Conservation (phyloP, 2,888 invertebrate genomes). For the Drosophila atripex region DNA sequence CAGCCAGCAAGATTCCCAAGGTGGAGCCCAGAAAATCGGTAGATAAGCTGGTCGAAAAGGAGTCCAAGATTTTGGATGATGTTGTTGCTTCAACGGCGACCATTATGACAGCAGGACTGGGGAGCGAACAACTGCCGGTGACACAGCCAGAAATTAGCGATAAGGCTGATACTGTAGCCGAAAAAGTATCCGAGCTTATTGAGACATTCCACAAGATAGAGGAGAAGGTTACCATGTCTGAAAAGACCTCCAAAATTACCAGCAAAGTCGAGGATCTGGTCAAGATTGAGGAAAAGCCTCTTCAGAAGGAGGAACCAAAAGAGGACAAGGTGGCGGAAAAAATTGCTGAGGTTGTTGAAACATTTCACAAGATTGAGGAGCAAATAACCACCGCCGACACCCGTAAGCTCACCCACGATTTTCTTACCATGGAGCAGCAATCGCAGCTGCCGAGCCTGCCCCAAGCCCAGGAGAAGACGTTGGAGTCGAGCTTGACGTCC, state of each 20-base stretch:
- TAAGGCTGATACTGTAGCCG: conserved; percentile 66
- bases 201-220: conserved; percentile 69
- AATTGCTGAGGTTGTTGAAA: conserved; percentile 56
- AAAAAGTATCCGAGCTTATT: conserved; percentile 59
- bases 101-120: conserved; percentile 62
- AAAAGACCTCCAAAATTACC: conserved; percentile 41
- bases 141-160: conserved; percentile 51
- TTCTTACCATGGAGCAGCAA: conserved; percentile 75
- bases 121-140: conserved; percentile 27
- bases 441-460: conserved; percentile 61
- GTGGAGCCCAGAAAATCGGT: conserved; percentile 68
- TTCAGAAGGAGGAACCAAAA: conserved; percentile 18
- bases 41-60: conserved; percentile 56
- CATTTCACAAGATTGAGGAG: conserved; percentile 67
- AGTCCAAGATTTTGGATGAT: conserved; percentile 59
- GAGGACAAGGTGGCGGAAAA: conserved; percentile 61
- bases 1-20: conserved; percentile 70
- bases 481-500: conserved; percentile 61
- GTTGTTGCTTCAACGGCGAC: conserved; percentile 57
- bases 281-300: conserved; percentile 32
- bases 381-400: conserved; percentile 54
- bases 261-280: conserved; percentile 41
- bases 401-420: conserved; percentile 72
- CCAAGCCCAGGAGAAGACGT: conserved; percentile 29
- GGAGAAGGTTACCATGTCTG: conserved; percentile 45